These are phyloP conservation scores for Eupithecia dodoneata DNA, from an alignment of 2,888 invertebrate species.

Conservation along the genomic window DNA sequence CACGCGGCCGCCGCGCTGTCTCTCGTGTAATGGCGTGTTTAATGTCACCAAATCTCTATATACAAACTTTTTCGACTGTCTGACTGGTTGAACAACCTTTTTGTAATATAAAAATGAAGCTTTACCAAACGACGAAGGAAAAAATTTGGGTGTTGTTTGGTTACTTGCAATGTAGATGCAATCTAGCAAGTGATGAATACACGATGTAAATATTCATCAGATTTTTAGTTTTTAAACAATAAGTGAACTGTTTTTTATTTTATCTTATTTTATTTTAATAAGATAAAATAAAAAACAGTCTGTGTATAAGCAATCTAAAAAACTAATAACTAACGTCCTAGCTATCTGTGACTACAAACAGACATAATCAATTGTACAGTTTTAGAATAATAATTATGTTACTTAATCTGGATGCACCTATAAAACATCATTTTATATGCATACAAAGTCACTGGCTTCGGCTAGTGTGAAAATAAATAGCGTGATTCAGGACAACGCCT, in stretches of 20 bases:
- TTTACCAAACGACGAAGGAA: neutral
- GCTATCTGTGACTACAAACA: too few relatives aligned
- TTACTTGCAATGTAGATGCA: too few relatives aligned
- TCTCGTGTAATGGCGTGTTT: conserved; percentile 28
- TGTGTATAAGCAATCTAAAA: neutral
- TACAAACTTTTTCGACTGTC: neutral
- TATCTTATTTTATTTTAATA: too few relatives aligned
- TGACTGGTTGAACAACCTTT: neutral
- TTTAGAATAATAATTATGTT: too few relatives aligned
- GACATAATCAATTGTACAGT: too few relatives aligned
- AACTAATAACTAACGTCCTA: neutral
- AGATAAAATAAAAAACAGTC: too few relatives aligned
- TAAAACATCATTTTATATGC: neutral
- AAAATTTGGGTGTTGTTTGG: neutral
- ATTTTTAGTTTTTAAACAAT: too few relatives aligned
- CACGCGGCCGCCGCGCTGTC: conserved; percentile 56
- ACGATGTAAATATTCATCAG: too few relatives aligned
- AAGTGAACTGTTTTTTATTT: too few relatives aligned
- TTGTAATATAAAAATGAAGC: too few relatives aligned
- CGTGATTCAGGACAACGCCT: conserved; percentile 17
- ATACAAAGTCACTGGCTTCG: neutral
- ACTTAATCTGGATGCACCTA: too few relatives aligned
- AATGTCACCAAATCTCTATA: conserved; percentile 24
- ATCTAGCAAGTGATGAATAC: too few relatives aligned
- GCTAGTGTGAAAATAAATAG: conserved; percentile 16